Conservation (phyloP, 2,888 invertebrate species). For the Leptinotarsa tumamoca region DNA sequence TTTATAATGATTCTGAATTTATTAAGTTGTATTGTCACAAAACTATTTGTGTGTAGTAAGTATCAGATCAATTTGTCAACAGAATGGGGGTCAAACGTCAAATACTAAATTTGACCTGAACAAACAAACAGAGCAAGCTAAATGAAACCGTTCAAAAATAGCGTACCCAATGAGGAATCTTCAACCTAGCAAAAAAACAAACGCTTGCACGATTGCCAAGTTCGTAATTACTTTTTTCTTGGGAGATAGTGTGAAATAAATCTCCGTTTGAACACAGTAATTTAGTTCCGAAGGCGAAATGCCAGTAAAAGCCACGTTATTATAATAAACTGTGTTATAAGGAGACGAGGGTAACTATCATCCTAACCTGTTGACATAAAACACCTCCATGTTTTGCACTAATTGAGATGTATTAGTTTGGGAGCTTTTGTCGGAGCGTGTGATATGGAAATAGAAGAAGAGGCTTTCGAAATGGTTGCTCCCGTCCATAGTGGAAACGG, state of each 20-base stretch:
- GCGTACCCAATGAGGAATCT: not conserved
- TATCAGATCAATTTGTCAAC: too few species aligned
- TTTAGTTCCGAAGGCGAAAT: not conserved
- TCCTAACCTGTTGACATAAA: constrained; percentile 16
- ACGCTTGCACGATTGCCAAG: not conserved
- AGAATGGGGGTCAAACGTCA: too few species aligned
- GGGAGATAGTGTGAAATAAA: constrained; percentile 3
- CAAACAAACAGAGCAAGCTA: too few species aligned
- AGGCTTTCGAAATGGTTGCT: not conserved
- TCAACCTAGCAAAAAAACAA: not conserved
- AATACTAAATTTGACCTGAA: too few species aligned
- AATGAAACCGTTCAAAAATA: too few species aligned
- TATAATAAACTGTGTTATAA: constrained; percentile 9
- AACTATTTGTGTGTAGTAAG: too few species aligned
- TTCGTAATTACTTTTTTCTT: not conserved
- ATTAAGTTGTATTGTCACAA: too few species aligned
- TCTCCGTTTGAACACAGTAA: constrained; percentile 8
- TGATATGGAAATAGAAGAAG: not conserved
- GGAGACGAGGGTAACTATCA: constrained; percentile 15
- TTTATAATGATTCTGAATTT: too few species aligned
- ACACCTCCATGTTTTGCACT: not conserved
- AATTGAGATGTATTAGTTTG: constrained; percentile 15
- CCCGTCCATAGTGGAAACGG: not conserved
- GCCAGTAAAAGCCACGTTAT: constrained; percentile 1
- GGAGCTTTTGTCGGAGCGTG: not conserved